These are phyloP conservation scores for Burhinus bistriatus DNA, from an alignment of 2,113 vertebrate genomes.

Conservation along the genomic window DNA sequence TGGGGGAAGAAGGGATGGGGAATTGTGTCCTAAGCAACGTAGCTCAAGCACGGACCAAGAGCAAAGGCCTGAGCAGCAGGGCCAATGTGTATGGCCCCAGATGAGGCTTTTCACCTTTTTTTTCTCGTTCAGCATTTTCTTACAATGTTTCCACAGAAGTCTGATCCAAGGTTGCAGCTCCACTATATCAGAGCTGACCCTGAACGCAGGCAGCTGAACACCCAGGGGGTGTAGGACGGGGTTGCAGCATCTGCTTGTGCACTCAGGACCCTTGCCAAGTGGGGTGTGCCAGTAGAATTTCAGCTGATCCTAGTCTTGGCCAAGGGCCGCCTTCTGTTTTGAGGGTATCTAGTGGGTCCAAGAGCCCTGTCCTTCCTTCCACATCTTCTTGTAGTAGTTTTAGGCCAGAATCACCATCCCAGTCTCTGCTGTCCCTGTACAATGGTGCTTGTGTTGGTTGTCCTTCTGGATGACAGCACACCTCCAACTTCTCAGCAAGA, in stretches of 20 bases:
- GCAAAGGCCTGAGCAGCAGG: neutral
- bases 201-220: neutral
- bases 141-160: neutral
- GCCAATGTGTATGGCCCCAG: accelerated
- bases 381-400: neutral
- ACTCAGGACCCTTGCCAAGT: neutral
- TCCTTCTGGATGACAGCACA: neutral
- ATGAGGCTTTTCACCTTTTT: neutral
- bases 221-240: neutral
- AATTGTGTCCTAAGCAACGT: neutral
- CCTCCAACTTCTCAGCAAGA: neutral
- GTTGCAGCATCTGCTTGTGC: neutral
- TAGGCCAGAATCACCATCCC: neutral
- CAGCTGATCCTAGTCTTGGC: neutral
- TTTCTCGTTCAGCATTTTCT: neutral
- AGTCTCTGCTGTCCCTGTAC: neutral
- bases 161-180: neutral
- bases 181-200: neutral
- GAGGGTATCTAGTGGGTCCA: neutral
- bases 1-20: neutral
- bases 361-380: neutral
- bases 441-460: neutral
- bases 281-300: neutral
- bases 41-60: neutral
- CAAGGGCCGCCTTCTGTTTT: neutral